A percentile compares a stretch with the other conserved stretches of the same genome.
phyloP scores from a whole-genome alignment of 2,113 vertebrate genomes.

The Ammodytes marinus region DNA sequence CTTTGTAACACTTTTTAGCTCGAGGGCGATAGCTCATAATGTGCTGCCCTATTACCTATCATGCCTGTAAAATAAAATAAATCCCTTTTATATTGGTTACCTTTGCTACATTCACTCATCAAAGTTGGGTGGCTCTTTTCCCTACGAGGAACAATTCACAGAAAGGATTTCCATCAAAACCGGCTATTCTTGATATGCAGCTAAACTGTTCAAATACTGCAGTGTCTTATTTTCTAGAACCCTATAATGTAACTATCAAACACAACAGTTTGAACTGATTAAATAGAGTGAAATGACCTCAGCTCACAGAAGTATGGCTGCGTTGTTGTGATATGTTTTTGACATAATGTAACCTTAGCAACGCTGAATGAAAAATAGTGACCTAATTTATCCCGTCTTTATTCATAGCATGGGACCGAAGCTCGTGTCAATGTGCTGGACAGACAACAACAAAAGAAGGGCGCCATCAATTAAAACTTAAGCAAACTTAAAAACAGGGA shows the following conservation, averaged over 20 bases:
- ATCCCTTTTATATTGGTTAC: constrained; percentile 67
- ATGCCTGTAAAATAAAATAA: constrained; percentile 20
- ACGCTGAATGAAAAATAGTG: neutral
- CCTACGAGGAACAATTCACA: neutral
- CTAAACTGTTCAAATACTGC: constrained; percentile 50
- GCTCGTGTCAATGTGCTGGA: constrained; percentile 3
- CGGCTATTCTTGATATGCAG: neutral
- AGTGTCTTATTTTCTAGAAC: constrained; percentile 12
- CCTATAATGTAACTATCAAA: constrained; percentile 19
- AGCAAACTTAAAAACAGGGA: constrained; percentile 49
- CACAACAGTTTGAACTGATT: constrained; percentile 23
- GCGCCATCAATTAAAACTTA: constrained; percentile 45
- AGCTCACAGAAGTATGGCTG: constrained; percentile 9
- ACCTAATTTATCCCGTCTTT: constrained; percentile 32
- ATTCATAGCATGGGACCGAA: neutral
- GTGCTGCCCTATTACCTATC: neutral
- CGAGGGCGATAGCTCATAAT: constrained; percentile 24
- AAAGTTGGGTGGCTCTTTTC: constrained; percentile 32
- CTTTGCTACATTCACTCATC: constrained; percentile 65
- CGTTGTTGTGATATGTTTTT: constrained; percentile 19
- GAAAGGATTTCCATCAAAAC: constrained; percentile 14
- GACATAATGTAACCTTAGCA: constrained; percentile 20
- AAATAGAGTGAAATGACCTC: neutral
- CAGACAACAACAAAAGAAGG: constrained; percentile 45
- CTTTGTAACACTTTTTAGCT: constrained; percentile 45